Conservation (phyloP, 2,888 invertebrate species). For the Leptopterna dolabrata region DNA sequence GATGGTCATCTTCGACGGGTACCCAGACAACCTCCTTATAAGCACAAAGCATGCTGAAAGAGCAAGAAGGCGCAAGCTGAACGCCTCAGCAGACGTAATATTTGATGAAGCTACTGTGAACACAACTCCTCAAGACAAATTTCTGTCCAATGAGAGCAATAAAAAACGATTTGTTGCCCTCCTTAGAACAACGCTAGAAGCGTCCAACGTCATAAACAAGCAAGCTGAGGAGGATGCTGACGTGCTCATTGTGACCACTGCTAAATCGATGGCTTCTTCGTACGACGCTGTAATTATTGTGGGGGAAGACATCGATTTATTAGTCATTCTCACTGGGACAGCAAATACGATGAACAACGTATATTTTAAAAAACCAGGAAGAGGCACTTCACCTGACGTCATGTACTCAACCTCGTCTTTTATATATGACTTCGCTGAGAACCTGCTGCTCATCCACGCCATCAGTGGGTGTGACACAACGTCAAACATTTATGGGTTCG, state of each 20-base stretch:
- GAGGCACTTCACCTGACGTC: background rate
- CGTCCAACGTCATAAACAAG: constrained; percentile 25
- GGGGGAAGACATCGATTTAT: constrained; percentile 51
- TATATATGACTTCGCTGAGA: background rate
- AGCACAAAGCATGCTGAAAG: constrained; percentile 32
- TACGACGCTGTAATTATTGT: constrained; percentile 34
- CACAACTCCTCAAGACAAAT: constrained; percentile 42
- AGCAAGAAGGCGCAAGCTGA: constrained; percentile 48
- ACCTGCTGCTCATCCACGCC: constrained; percentile 37
- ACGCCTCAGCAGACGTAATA: constrained; percentile 44
- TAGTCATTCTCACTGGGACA: constrained; percentile 48
- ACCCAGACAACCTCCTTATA: background rate
- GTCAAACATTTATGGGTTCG: constrained; percentile 27
- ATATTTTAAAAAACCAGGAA: constrained; percentile 6
- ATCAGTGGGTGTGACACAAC: constrained; percentile 17
- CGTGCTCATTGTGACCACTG: constrained; percentile 47
- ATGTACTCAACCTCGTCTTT: constrained; percentile 1
- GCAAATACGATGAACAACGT: background rate
- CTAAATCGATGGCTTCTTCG: constrained; percentile 36
- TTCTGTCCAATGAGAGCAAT: constrained; percentile 48
- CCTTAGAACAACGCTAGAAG: constrained; percentile 34
- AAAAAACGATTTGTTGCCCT: constrained; percentile 46
- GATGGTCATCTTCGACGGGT: background rate
- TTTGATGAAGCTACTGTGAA: constrained; percentile 45
- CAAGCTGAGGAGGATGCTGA: constrained; percentile 54